Conservation (phyloP, 1,140 invertebrate species). For the Pseudomyrmex dendroicus region DNA sequence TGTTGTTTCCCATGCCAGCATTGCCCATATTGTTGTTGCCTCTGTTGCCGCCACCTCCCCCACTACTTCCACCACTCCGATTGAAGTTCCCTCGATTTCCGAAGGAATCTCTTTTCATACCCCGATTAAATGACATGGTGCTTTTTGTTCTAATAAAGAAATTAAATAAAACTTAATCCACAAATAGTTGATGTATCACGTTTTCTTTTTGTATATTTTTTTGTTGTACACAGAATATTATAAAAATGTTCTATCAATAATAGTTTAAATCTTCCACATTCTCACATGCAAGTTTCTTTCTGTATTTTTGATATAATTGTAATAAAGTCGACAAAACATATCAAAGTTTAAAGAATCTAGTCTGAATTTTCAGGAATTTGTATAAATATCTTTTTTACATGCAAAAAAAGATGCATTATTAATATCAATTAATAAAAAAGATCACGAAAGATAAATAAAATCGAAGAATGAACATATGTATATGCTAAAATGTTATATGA, state of each 20-base stretch:
- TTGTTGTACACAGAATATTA: neutral
- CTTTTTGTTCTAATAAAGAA: neutral
- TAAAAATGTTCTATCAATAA: neutral
- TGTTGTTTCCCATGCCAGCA: conserved; percentile 63
- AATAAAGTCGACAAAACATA: too few relatives aligned
- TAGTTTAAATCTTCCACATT: too few relatives aligned
- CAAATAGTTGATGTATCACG: neutral
- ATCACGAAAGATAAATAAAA: too few relatives aligned
- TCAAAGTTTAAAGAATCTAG: too few relatives aligned
- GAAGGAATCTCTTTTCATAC: conserved; percentile 80
- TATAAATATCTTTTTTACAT: too few relatives aligned
- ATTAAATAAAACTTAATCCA: neutral
- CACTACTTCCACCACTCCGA: conserved; percentile 67
- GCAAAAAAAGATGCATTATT: too few relatives aligned
- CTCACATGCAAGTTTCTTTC: too few relatives aligned
- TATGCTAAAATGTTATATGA: too few relatives aligned
- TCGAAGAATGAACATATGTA: too few relatives aligned
- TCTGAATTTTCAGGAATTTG: too few relatives aligned
- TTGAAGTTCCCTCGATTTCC: conserved; percentile 80
- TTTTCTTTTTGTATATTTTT: neutral
- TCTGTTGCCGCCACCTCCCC: conserved; percentile 74
- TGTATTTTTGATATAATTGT: too few relatives aligned
- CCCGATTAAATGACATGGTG: conserved; percentile 81
- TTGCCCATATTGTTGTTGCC: conserved; percentile 72
- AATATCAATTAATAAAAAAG: too few relatives aligned